phyloP scores from a whole-genome alignment of 1,140 invertebrate species.

The Tachypleus tridentatus region DNA sequence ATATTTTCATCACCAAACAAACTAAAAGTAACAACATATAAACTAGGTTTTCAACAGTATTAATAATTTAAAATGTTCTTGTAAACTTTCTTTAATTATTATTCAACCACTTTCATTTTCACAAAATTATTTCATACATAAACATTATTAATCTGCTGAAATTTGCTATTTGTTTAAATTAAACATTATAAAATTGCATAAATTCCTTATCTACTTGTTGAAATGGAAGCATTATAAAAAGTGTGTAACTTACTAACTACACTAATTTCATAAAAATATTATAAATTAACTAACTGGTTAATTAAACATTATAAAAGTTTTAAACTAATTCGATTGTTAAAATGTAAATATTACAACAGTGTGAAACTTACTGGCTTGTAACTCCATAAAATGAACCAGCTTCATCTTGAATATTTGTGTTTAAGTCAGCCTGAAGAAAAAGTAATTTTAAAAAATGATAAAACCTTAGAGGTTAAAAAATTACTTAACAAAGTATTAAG shows the following conservation, averaged over 20 bases:
- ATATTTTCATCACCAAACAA: too few species aligned
- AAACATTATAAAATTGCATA: constrained; percentile 23
- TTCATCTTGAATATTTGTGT: constrained; percentile 90
- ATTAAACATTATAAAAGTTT: background rate
- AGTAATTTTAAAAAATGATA: too few species aligned
- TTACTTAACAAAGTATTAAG: too few species aligned
- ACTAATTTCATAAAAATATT: background rate
- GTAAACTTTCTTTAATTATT: too few species aligned
- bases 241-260: background rate
- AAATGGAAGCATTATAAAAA: background rate
- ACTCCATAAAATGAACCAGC: constrained; percentile 90
- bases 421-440: constrained; percentile 65
- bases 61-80: too few species aligned
- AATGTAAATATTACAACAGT: background rate
- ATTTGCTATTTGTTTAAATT: too few species aligned
- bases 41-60: too few species aligned
- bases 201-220: background rate
- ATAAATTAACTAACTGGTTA: background rate
- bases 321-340: constrained; percentile 1
- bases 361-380: constrained; percentile 80
- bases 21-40: too few species aligned
- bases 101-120: too few species aligned
- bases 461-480: too few species aligned
- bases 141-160: too few species aligned
- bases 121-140: too few species aligned